These are phyloP conservation scores for Psittacula cyanocephala DNA, from an alignment of 2,113 vertebrate species.

Conservation along the genomic window DNA sequence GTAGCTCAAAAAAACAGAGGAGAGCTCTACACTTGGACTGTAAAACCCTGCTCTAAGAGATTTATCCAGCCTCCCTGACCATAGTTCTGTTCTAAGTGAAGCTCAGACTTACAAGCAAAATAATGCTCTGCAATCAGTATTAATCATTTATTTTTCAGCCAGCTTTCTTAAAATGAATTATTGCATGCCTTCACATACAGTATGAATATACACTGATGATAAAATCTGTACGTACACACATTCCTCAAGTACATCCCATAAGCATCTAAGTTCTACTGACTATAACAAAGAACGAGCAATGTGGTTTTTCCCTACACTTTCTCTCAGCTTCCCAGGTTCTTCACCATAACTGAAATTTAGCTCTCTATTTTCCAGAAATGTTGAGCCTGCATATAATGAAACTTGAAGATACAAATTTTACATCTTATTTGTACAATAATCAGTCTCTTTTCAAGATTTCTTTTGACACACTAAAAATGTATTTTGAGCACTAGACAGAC, in stretches of 20 bases:
- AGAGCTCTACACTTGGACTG: not conserved
- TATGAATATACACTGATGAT: not conserved
- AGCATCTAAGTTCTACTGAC: not conserved
- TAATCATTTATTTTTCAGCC: not conserved
- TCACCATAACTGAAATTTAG: not conserved
- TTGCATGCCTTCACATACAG: not conserved
- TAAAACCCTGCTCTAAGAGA: not conserved
- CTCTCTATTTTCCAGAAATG: not conserved
- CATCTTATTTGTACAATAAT: not conserved
- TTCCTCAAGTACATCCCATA: not conserved
- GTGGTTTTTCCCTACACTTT: not conserved
- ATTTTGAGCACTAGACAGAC: not conserved
- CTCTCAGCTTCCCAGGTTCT: not conserved
- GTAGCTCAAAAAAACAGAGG: not conserved
- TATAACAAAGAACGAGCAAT: not conserved
- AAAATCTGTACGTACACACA: not conserved
- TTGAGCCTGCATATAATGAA: not conserved
- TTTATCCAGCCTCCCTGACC: not conserved
- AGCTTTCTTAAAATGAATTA: not conserved
- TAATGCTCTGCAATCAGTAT: not conserved
- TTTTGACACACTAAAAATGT: not conserved
- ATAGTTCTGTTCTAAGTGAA: not conserved
- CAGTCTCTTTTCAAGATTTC: not conserved
- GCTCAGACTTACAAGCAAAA: not conserved
- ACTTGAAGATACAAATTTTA: not conserved